Evolutionary conservation across 2,888 invertebrate species (phyloP).

Genomic region (Lucinisca nassula): DNA sequence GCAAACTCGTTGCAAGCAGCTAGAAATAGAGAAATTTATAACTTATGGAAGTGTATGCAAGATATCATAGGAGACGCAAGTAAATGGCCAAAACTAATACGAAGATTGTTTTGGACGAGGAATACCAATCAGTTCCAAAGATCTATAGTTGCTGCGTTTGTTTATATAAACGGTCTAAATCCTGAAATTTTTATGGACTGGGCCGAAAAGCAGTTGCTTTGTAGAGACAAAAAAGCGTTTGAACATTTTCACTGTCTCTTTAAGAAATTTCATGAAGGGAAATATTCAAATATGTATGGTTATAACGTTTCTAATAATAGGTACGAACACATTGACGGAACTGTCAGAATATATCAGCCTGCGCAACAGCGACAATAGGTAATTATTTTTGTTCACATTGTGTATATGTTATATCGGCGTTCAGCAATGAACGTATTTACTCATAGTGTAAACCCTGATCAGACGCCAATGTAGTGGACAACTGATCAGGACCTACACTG

Average conservation of each 20-base stretch:
- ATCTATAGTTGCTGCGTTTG: neutral
- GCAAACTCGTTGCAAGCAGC: neutral
- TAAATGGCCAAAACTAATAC: neutral
- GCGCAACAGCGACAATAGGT: neutral
- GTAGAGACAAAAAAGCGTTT: neutral
- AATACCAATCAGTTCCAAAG: neutral
- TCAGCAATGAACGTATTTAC: too few species aligned
- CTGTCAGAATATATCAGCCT: neutral
- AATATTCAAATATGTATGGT: neutral
- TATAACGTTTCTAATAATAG: conserved; percentile 6
- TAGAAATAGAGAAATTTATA: neutral
- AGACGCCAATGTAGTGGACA: too few species aligned
- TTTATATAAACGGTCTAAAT: neutral
- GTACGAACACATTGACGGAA: conserved; percentile 4
- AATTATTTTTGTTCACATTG: neutral
- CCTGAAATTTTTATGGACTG: conserved; percentile 3
- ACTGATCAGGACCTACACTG: too few species aligned
- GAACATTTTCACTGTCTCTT: neutral
- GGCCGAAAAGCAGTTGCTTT: neutral
- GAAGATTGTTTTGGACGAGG: neutral
- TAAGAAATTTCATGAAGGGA: neutral
- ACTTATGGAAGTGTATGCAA: neutral
- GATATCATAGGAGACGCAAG: neutral
- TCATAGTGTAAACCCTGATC: too few species aligned
- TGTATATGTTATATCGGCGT: too few species aligned